These are phyloP conservation scores for Centropus bengalensis DNA, from an alignment of 2,113 vertebrate species.

Conservation along the genomic window DNA sequence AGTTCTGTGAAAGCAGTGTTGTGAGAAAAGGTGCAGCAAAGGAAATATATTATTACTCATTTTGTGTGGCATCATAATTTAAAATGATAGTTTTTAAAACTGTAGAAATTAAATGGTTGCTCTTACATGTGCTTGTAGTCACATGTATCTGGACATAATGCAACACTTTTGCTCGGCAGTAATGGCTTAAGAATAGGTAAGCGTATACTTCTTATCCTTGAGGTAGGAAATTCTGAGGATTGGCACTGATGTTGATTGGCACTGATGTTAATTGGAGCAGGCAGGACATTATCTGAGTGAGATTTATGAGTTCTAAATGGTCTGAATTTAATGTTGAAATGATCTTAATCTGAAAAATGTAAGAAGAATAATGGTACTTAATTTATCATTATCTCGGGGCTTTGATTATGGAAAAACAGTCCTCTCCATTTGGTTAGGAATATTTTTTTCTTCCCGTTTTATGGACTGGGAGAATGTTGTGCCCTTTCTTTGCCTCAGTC, in stretches of 20 bases:
- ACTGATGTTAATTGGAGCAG: not conserved
- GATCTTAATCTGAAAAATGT: not conserved
- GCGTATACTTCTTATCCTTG: not conserved
- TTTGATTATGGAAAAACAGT: not conserved
- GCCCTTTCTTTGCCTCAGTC: not conserved
- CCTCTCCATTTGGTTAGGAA: not conserved
- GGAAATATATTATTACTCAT: not conserved
- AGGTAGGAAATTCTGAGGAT: not conserved
- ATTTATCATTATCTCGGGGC: not conserved
- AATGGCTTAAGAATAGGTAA: not conserved
- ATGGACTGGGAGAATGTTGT: fast-evolving
- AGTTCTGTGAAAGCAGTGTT: constrained; percentile 3
- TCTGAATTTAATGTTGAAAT: constrained; percentile 21
- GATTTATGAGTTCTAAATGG: not conserved
- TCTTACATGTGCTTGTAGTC: not conserved
- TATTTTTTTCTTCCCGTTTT: not conserved
- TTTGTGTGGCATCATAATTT: not conserved
- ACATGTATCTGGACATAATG: not conserved
- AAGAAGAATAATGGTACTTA: not conserved
- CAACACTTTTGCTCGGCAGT: not conserved
- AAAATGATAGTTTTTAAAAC: not conserved
- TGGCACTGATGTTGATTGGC: not conserved
- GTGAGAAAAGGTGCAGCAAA: constrained; percentile 28
- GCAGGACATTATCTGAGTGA: not conserved
- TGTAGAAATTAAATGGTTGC: not conserved